These are phyloP conservation scores for Hipparchia semele DNA, from an alignment of 2,888 invertebrate genomes.

Conservation along the genomic window DNA sequence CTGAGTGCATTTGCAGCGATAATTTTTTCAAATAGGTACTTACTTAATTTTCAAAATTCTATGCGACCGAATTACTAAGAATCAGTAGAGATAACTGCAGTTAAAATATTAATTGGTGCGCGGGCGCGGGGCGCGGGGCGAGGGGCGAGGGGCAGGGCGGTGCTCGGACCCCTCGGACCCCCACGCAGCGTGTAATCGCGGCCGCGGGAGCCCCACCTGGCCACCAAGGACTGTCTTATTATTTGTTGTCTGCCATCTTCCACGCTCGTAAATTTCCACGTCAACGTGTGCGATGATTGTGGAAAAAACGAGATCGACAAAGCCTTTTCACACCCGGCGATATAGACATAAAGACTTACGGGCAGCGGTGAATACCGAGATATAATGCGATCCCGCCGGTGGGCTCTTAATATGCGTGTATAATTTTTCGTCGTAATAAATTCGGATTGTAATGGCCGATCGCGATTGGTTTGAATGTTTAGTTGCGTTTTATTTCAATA, in stretches of 20 bases:
- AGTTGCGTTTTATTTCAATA: slow-evolving; percentile 69
- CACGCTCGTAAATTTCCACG: slow-evolving; percentile 81
- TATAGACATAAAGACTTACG: slow-evolving; percentile 67
- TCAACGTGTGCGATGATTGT: slow-evolving; percentile 81
- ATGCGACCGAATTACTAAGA: neutral
- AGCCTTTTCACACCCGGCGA: slow-evolving; percentile 74
- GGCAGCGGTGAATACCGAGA: slow-evolving; percentile 51
- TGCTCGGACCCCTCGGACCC: slow-evolving; percentile 55
- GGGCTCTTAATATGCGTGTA: slow-evolving; percentile 73
- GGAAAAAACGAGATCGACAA: slow-evolving; percentile 76
- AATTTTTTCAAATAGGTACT: too few relatives aligned
- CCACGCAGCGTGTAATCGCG: slow-evolving; percentile 81
- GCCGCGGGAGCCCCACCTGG: slow-evolving; percentile 76
- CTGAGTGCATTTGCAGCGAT: too few relatives aligned
- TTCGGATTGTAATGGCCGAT: slow-evolving; percentile 77
- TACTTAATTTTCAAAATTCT: too few relatives aligned
- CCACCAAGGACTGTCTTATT: slow-evolving; percentile 68
- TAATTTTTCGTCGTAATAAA: slow-evolving; percentile 81
- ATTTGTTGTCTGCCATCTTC: slow-evolving; percentile 81
- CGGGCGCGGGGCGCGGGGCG: slow-evolving; percentile 49
- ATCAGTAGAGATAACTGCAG: slow-evolving; percentile 52
- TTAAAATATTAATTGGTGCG: slow-evolving; percentile 77
- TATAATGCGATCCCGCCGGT: slow-evolving; percentile 60
- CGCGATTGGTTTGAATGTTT: slow-evolving; percentile 71
- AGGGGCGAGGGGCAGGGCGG: slow-evolving; percentile 5